A percentile compares a stretch with the other conserved stretches of the same genome.
These are phyloP conservation scores for Drosophila gaucha DNA, from an alignment of 2,888 invertebrate species.

Conservation along the genomic window DNA sequence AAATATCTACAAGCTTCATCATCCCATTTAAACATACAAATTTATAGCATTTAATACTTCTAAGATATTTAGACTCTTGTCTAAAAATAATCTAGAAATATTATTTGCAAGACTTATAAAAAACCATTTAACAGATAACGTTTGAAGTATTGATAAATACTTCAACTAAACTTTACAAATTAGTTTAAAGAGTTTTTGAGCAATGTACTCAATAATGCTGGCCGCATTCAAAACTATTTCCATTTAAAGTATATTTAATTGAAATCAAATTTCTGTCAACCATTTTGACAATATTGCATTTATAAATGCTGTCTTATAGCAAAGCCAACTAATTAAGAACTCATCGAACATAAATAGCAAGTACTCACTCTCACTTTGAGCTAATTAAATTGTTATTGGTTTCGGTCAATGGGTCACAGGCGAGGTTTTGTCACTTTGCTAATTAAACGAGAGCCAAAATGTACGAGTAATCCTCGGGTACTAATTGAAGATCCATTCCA, in stretches of 20 bases:
- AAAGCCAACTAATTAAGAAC: background rate
- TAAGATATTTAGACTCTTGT: too few relatives aligned
- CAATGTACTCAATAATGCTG: too few relatives aligned
- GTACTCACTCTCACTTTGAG: background rate
- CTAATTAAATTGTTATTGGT: slow-evolving; percentile 26
- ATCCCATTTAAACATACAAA: too few relatives aligned
- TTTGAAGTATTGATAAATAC: too few relatives aligned
- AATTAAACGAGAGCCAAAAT: slow-evolving; percentile 43
- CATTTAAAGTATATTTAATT: background rate
- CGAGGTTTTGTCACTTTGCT: slow-evolving; percentile 56
- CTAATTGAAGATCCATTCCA: background rate
- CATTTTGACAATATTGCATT: background rate
- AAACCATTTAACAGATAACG: too few relatives aligned
- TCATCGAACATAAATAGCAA: background rate
- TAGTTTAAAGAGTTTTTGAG: too few relatives aligned
- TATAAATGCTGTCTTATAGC: background rate
- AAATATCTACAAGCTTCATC: too few relatives aligned
- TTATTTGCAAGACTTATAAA: too few relatives aligned
- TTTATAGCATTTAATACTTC: too few relatives aligned
- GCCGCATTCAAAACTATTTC: background rate
- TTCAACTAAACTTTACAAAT: too few relatives aligned
- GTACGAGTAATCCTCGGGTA: background rate
- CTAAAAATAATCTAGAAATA: too few relatives aligned
- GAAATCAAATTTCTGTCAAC: background rate
- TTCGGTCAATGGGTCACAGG: slow-evolving; percentile 43